Percentiles rank a stretch among this genome's conserved stretches.
Conservation (phyloP, 2,888 invertebrate genomes). For the Synanthedon tipuliformis region DNA sequence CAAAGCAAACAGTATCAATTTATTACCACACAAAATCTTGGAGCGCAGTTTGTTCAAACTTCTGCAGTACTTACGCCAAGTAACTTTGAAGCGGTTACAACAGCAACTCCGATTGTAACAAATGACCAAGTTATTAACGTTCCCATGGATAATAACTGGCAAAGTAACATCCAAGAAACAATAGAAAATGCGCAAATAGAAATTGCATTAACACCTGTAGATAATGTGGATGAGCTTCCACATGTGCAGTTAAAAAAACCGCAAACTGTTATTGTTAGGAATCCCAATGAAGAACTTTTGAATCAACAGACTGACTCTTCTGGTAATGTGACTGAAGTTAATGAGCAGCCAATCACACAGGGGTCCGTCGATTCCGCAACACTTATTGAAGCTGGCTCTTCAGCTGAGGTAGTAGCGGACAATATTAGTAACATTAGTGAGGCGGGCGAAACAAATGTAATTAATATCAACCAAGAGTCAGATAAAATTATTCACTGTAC, state of each 20-base stretch:
- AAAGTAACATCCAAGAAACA: conserved; percentile 25
- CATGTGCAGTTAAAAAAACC: conserved; percentile 21
- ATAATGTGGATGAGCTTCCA: conserved; percentile 22
- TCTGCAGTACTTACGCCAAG: conserved; percentile 51
- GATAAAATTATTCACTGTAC: background rate
- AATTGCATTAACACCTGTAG: conserved; percentile 6
- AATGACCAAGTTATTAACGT: conserved; percentile 44
- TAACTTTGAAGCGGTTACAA: conserved; percentile 48
- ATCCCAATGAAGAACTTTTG: background rate
- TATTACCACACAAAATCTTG: conserved; percentile 43
- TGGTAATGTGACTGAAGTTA: conserved; percentile 4
- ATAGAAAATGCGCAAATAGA: conserved; percentile 20
- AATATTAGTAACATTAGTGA: background rate
- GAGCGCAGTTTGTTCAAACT: conserved; percentile 46
- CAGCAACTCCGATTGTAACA: conserved; percentile 51
- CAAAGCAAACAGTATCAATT: conserved; percentile 68
- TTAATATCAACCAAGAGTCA: background rate
- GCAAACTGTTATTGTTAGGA: conserved; percentile 10
- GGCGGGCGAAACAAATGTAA: background rate
- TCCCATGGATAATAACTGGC: conserved; percentile 41
- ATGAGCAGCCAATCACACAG: conserved; percentile 9
- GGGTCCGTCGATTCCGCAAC: conserved; percentile 9
- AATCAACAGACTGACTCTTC: conserved; percentile 5
- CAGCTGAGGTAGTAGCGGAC: background rate
- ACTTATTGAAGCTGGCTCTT: conserved; percentile 5